Evolutionary conservation across 2,888 invertebrate species (phyloP), one percentile per base, ranked within the genome.

Genomic region (Rhingia rostrata): DNA sequence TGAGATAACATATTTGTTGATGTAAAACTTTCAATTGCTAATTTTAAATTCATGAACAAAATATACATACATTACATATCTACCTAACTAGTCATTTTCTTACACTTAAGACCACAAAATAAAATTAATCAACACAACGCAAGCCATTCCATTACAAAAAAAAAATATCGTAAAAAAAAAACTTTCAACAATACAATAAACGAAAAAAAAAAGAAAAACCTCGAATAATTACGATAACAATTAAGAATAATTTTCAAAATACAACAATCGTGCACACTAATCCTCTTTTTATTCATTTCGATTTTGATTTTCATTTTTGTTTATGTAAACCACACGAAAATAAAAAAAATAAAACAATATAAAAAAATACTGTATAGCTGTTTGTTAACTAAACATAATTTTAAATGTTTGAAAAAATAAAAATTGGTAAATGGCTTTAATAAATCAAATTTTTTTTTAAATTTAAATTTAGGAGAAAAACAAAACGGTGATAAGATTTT

Each of bases 101-200:
- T 41, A 66, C 41, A 47, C 30, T 69, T 30, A 49, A 64, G 12
- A n/a, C 12, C 39, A 54, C n/a, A 37, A 12, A 66, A 37, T 4
- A 56, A 47, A 35, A 45, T 10, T 64, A 37, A 69, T 51, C 32
- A 54, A 75, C 53, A 70, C 67, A 58, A 64, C 58, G 58, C 70
- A 49, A 70, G 70, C 70, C 70, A 58, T 58, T 70, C 69, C 47
- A 47, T 32, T 22, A n/a, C 1, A 49, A 47, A 54, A 43, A 9
- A 49, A 58, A 51, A 41, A 54, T 35, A 7, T 67, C 41, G 2
- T 45, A 7, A 22, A 47, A 9, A 49, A 63, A 60, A 64, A 37
- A 64, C 49, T 51, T 6, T 51, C 64, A 51, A 45, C 6, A 45
- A 45, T n/a, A 10, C 5, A 12, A 45, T 12, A 60, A 41, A 60